Evolutionary conservation across 1,140 invertebrate species (phyloP), one percentile per base, ranked within the genome.

Genomic region (Charaxes varanes): DNA sequence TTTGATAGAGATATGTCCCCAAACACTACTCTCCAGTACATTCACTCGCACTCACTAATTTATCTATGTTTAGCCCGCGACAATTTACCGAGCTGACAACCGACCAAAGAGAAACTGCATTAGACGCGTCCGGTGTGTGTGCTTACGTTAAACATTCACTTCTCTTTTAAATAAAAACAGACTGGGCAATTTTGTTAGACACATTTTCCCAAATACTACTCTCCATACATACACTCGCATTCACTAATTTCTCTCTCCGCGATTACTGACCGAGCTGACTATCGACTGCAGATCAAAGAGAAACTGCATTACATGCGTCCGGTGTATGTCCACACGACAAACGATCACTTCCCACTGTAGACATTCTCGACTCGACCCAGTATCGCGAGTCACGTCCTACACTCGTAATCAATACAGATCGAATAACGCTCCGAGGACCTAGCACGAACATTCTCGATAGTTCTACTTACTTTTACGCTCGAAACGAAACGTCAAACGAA

Each of bases 31-130:
- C 18, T 15, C 30, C 53, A 64, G 69, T 74, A 70, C 71, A 64
- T 74, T 73, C 71, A 70, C 73, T 68, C 58, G 58, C 47, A 62
- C 62, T 62, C 59, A 62, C 62, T 81, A 77, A 81, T 77, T 81
- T 76, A 74, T 79, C 77, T 81, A 81, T 81, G 72, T 81, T 81
- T 81, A 79, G 72, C 65, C 62, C 50, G 44, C 60, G 72, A 66
- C 78, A 74, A 81, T 64, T 81, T 74, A 79, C 73, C 76, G 76
- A 43, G 53, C 50, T 46, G 51, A 65, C 67, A 69, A 66, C 69
- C 51, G 63, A 59, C 52, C 54, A 47, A 61, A 72, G 69, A 71
- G 64, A 71, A 76, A 78, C 69, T 77, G 73, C 76, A 66, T 68
- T 66, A 71, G 66, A 71, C 61, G 68, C 70, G 60, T 70, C 67